Evolutionary conservation across 92 coral and sea anemone species (phyloP), one percentile per base, ranked within the genome.

Genomic region (Phenganax marumi): DNA sequence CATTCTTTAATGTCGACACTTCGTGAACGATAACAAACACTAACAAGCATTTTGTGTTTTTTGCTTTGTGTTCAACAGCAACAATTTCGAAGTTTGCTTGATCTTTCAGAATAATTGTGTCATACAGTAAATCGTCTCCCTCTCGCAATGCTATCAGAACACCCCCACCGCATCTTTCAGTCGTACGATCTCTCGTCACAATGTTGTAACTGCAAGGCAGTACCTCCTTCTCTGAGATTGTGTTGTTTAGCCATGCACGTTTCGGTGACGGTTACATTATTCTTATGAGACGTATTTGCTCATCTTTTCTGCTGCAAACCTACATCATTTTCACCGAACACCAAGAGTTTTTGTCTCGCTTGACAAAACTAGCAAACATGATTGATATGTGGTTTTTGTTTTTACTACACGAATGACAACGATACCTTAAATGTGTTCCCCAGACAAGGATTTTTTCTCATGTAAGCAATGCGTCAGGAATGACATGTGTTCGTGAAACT

Each of bases 21-120:
- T 56, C 14, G 82, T 77, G 70, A 22, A 54, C 82, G 82, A 77
- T 77, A 77, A 25, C 70, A 77, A 56, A 77, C 70, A 60, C 18
- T 6, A 77, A 25, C 68, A 56, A 60, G 68, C 50, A 56, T 39
- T 77, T 77, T 58, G 65, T 55, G 82, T 77, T 55, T 12, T 46
- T 77, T 4, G 70, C 25, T 60, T 54, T 25, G 70, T 55, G 65
- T 33, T 77, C 82, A 43, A 79, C 55, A 5, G 43, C 75, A 62
- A 63, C 46, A 12, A 79, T 64, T 62, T 79, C 84, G 33, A 56
- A 52, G 70, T 60, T 48, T 24, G 50, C 10, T 46, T 60, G 69
- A 66, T 69, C 43, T 52, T 61, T 47, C 54, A 52, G 68, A 16
- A 8, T 70, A 60, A 52, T 61, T 14, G 39, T 61, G 52, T 68